Conservation (phyloP, 2,113 vertebrate species). For the Tachuris rubrigastra region DNA sequence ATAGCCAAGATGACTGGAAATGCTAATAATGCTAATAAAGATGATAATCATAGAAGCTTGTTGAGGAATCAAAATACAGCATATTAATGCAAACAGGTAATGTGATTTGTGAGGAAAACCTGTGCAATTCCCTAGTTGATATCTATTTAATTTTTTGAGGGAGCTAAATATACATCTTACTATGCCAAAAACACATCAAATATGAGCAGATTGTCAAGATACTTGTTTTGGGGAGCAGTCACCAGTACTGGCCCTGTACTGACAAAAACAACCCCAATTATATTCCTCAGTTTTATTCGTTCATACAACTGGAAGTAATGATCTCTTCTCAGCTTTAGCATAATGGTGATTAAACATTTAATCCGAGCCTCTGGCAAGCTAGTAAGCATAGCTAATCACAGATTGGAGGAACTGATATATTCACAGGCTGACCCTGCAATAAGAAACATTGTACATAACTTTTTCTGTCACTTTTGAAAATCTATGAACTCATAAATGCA, state of each 20-base stretch:
- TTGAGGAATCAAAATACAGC: background rate
- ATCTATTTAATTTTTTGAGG: background rate
- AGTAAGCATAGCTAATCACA: constrained; percentile 1
- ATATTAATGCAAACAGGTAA: background rate
- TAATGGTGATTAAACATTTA: constrained; percentile 9
- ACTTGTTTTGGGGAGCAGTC: background rate
- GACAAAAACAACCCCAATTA: background rate
- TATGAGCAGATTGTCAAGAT: background rate
- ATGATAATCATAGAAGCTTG: background rate
- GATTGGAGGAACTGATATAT: background rate
- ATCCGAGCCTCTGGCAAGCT: constrained; percentile 33
- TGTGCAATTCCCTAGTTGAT: background rate
- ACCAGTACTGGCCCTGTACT: background rate
- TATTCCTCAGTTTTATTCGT: constrained; percentile 1
- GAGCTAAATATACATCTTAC: background rate
- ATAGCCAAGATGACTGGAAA: background rate
- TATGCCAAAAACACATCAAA: background rate
- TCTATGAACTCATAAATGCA: background rate
- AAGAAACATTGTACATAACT: background rate
- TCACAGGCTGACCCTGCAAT: background rate
- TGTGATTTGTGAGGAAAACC: background rate
- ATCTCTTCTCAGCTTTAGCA: background rate
- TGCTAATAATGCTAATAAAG: no score
- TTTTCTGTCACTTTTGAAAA: constrained; percentile 35
- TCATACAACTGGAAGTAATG: constrained; percentile 44